These are phyloP conservation scores for Ctenodactylus gundi DNA, from an alignment of 2,113 vertebrate species.

Conservation along the genomic window DNA sequence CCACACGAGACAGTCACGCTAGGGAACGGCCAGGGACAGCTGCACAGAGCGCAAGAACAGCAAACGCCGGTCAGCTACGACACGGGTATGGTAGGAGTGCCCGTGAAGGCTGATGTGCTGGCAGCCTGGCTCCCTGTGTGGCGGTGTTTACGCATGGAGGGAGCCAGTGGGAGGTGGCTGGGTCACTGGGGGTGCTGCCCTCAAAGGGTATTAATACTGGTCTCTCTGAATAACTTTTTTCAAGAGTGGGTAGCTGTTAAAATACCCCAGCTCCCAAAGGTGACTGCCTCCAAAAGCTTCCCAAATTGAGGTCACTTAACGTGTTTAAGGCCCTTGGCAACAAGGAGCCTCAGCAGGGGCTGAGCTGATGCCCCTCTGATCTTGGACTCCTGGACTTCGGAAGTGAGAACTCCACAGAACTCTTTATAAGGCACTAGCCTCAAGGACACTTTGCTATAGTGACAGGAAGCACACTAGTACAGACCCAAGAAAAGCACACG, in stretches of 20 bases:
- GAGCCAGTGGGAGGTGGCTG: no score
- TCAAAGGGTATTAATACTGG: background rate
- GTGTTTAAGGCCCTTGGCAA: background rate
- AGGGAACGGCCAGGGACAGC: background rate
- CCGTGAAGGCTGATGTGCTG: no score
- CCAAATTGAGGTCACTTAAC: background rate
- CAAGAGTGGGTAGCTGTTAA: no score
- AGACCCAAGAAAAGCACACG: background rate
- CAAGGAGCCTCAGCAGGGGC: background rate
- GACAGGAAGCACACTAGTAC: background rate
- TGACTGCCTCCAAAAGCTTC: background rate
- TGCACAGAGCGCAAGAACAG: fast-evolving
- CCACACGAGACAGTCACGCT: fast-evolving
- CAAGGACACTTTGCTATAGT: background rate
- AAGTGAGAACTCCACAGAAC: background rate
- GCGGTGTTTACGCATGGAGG: no score
- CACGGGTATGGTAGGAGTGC: background rate
- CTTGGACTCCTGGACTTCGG: background rate
- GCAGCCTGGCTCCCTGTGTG: no score
- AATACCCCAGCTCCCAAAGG: no score
- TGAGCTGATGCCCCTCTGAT: background rate
- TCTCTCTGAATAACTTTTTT: background rate
- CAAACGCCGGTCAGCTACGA: background rate
- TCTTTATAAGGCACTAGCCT: background rate
- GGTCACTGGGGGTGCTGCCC: background rate